Evolutionary conservation across 2,113 vertebrate species (phyloP).

Genomic region (Telmatochromis sp.): DNA sequence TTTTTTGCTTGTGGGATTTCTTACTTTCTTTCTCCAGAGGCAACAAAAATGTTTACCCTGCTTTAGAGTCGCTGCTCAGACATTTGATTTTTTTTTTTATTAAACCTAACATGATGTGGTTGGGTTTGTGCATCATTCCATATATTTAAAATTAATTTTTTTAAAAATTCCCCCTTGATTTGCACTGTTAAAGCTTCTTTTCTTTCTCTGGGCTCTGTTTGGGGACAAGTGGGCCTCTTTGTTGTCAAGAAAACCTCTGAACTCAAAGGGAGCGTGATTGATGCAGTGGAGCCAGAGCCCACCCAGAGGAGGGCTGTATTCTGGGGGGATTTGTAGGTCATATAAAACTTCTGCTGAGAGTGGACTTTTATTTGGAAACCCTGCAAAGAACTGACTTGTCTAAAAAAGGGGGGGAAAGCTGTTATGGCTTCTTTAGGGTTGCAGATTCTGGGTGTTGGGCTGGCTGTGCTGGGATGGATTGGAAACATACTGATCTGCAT

Average conservation of each 20-base stretch:
- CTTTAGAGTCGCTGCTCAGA: neutral
- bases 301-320: constrained; percentile 21
- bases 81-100: neutral
- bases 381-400: neutral
- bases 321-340: neutral
- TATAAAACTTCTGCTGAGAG: constrained; percentile 19
- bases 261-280: constrained; percentile 35
- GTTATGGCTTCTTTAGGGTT: constrained; percentile 79
- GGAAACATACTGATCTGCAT: constrained; percentile 81
- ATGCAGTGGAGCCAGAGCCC: constrained; percentile 42
- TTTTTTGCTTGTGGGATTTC: neutral
- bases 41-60: neutral
- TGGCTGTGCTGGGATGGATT: constrained; percentile 81
- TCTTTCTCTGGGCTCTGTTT: neutral
- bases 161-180: rapidly evolving
- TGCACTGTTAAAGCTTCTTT: neutral
- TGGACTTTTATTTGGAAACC: neutral
- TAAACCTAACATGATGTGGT: neutral
- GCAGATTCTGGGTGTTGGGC: constrained; percentile 78
- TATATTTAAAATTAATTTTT: neutral
- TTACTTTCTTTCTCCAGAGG: neutral
- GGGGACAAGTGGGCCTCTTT: constrained; percentile 20
- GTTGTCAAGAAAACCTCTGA: constrained; percentile 1
- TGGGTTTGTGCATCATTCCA: neutral
- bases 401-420: neutral